Evolutionary conservation across 2,797 vertebrate species (phyloP), one percentile per base, ranked within the genome.

Genomic region (Poeciliopsis turneri): DNA sequence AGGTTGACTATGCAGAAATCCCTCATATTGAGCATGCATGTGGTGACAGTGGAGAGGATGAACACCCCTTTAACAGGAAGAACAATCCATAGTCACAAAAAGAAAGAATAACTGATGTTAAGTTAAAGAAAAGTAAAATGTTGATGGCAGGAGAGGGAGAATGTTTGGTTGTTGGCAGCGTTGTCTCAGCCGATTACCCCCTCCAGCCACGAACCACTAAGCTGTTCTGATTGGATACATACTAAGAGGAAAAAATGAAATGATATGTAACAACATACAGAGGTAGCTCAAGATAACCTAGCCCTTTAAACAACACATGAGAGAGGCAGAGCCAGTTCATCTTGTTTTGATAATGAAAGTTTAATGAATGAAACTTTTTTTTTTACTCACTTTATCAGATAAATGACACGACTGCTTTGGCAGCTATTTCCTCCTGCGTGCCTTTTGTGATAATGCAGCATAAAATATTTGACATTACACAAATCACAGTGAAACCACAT

Each of bases 391-490:
- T 41, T 46, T 61, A 71, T 53, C 68, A 76, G 46, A 68, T 3
- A 77, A 36, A 23, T 81, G 72, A 39, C 61, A 59, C 51, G 12
- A n/a, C 6, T 41, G n/a, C 12, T 43, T 33, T 30, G 18, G 28
- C 25, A 51, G 8, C 1, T 8, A 4, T 23, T 47, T 9, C 23
- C 30, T 53, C 18, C 15, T 46, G 49, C 5, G 18, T 74, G 41
- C 66, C 61, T 82, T 66, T 51, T 75, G 12, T 36, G 71, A 39
- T 20, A 78, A 71, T 28, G 72, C 39, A 77, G 41, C 77, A 33
- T 23, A 57, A 28, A 64, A 71, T 69, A 68, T 53, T 68, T 18
- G 39, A n/a, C 3, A 12, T 49, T 39, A 61, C 59, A 70, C 66
- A 74, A 25, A 47, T 51, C 33, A 43, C 13, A 7, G 13, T 80